These are phyloP conservation scores for Subacronicta megacephala DNA, from an alignment of 2,888 invertebrate species.

Conservation along the genomic window DNA sequence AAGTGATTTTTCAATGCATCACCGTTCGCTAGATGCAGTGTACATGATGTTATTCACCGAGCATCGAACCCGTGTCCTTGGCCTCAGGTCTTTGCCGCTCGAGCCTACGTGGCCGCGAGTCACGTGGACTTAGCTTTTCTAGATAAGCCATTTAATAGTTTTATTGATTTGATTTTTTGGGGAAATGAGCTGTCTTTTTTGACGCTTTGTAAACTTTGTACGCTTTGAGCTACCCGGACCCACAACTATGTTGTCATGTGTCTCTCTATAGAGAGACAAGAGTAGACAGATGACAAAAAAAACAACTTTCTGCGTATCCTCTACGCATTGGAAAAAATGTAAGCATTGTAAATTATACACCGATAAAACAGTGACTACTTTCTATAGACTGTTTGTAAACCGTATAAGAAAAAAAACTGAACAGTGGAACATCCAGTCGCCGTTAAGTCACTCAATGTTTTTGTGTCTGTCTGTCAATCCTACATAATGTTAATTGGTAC, in stretches of 20 bases:
- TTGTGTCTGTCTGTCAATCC: constrained; percentile 16
- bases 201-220: no score
- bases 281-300: no score
- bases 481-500: constrained; percentile 37
- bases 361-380: no score
- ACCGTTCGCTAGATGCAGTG: constrained; percentile 57
- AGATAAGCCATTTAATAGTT: constrained; percentile 26
- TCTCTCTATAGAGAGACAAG: no score
- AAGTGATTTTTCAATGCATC: constrained; percentile 56
- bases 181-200: no score
- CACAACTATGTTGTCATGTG: no score
- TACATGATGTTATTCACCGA: constrained; percentile 66
- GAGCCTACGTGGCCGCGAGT: constrained; percentile 54
- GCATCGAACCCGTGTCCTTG: constrained; percentile 69
- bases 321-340: no score
- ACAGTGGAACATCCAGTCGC: constrained; percentile 24
- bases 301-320: no score
- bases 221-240: no score
- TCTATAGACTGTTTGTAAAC: neutral
- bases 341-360: no score
- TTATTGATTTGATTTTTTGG: no score
- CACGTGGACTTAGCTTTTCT: constrained; percentile 22
- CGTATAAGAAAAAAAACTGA: neutral
- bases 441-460: constrained; percentile 16
- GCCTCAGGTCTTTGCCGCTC: constrained; percentile 60